These are phyloP conservation scores for Nipponacmea schrenckii DNA, from an alignment of 2,888 invertebrate genomes.

Conservation along the genomic window DNA sequence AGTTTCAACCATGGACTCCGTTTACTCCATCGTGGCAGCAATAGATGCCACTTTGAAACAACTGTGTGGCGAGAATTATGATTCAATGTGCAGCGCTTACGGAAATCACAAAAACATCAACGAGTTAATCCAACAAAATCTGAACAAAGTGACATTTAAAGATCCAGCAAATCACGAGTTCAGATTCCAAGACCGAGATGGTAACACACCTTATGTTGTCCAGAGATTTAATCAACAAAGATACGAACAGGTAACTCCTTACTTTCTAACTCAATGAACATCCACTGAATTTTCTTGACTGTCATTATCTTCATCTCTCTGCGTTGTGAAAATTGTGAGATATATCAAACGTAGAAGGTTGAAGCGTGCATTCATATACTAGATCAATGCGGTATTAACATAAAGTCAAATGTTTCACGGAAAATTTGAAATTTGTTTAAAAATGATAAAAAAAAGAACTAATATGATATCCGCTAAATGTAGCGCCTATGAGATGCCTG, in stretches of 20 bases:
- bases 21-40: constrained; percentile 64
- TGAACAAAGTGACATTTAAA: constrained; percentile 42
- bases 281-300: background rate
- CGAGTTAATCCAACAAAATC: constrained; percentile 39
- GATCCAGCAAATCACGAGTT: constrained; percentile 40
- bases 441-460: no score
- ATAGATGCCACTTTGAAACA: constrained; percentile 60
- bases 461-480: no score
- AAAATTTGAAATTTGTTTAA: no score
- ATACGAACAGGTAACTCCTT: constrained; percentile 33
- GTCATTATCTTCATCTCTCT: background rate
- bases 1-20: constrained; percentile 65
- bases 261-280: background rate
- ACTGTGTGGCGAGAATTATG: constrained; percentile 49
- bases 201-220: constrained; percentile 34
- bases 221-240: constrained; percentile 32
- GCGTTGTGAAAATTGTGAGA: background rate
- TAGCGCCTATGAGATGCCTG: no score
- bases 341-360: constrained; percentile 7
- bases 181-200: constrained; percentile 49
- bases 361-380: background rate
- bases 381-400: no score
- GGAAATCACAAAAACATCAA: constrained; percentile 33
- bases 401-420: no score
- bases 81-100: constrained; percentile 43